Evolutionary conservation across 1,140 invertebrate species (phyloP).

Genomic region (Nephila pilipes): DNA sequence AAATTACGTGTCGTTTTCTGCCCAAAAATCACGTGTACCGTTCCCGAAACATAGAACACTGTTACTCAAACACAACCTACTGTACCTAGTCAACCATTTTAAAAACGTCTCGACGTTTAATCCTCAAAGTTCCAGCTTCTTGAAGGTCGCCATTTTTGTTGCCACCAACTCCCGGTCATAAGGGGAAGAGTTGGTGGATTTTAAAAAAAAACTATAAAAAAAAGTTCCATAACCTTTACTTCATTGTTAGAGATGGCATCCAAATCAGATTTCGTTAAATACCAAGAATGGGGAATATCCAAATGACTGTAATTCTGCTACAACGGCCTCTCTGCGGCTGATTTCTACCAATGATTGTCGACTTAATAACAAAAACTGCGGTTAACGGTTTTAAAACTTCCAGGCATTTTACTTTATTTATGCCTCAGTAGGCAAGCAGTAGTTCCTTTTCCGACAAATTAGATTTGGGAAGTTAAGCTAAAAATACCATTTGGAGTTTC

Average conservation of each 20-base stretch:
- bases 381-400: slow-evolving; percentile 31
- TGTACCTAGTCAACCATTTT: slow-evolving; percentile 27
- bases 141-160: background rate
- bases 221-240: background rate
- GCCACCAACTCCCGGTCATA: background rate
- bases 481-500: background rate
- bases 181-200: background rate
- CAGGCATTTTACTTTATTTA: background rate
- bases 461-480: background rate
- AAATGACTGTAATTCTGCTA: background rate
- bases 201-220: background rate
- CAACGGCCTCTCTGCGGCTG: background rate
- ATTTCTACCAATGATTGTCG: slow-evolving; percentile 17
- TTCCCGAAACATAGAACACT: background rate
- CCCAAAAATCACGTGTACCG: background rate
- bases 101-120: slow-evolving; percentile 13
- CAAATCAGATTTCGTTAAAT: slow-evolving; percentile 17
- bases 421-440: background rate
- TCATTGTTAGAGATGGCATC: background rate
- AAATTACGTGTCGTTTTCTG: background rate
- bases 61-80: background rate
- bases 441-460: background rate
- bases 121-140: background rate
- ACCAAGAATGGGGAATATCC: background rate
- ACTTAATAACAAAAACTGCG: slow-evolving; percentile 20